Evolutionary conservation across 2,797 vertebrate genomes (phyloP), one percentile per base, ranked within the genome.

Genomic region (Phoebastria nigripes): DNA sequence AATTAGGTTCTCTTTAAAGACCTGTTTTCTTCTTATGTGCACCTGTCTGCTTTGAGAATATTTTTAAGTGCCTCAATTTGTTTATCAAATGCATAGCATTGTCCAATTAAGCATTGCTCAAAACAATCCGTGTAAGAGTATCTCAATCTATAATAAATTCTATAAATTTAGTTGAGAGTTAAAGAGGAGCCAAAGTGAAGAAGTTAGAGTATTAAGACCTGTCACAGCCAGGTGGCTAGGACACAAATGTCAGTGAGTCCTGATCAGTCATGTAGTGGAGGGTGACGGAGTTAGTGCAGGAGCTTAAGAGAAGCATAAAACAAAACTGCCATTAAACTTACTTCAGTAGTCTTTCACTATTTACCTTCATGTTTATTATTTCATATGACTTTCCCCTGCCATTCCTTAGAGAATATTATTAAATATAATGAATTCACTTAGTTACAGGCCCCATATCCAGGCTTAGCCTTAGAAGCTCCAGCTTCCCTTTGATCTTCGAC

Each of bases 391-490:
- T 91, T 96, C 69, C 81, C 62, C 79, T 94, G 70, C 90, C 46
- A 71, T 93, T 97, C 95, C 94, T 92, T 91, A 56, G 97, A 97
- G 97, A 97, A 97, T 97, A 95, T 97, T 96, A 95, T 98, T 98
- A 96, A 97, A 93, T 97, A 96, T 98, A 98, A 98, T 98, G 97
- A 98, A 98, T 98, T 98, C 97, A 96, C 81, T 96, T 97, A 96
- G 96, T 97, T 98, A 95, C 95, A 96, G 96, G 95, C 92, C 94
- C 94, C 90, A 93, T 96, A 95, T 96, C 96, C 96, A 73, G 92
- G 66, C 97, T 97, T 97, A 96, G 95, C 95, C 97, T 97, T 97
- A 96, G 97, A 97, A 97, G 96, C 93, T 92, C 91, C 96, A 96
- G 96, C 92, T 97, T 98, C 72, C 94, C 97, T 97, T 97, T 98